Evolutionary conservation across 2,797 vertebrate genomes (phyloP).

Genomic region (Sebastolobus alascanus): DNA sequence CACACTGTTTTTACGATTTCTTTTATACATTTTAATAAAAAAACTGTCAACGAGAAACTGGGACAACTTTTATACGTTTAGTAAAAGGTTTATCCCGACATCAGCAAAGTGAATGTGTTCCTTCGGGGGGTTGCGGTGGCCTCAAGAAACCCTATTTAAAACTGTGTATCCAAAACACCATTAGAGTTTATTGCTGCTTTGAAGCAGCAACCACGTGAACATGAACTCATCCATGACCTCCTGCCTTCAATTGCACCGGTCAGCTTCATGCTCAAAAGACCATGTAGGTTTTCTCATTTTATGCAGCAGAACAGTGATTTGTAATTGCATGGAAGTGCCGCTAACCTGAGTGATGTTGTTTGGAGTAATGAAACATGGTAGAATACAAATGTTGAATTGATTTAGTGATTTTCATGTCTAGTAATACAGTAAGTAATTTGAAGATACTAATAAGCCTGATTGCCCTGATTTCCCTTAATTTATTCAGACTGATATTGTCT

Average conservation of each 20-base stretch:
- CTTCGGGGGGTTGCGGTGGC: not conserved
- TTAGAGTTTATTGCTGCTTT: slow-evolving; percentile 39
- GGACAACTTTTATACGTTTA: slow-evolving; percentile 19
- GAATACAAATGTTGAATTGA: slow-evolving; percentile 55
- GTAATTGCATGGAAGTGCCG: slow-evolving; percentile 23
- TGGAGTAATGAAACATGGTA: slow-evolving; percentile 58
- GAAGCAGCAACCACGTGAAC: slow-evolving; percentile 34
- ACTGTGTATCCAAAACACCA: slow-evolving; percentile 37
- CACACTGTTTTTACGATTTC: slow-evolving; percentile 30
- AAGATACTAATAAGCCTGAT: slow-evolving; percentile 38
- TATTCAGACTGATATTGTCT: not conserved
- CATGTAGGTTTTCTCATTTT: slow-evolving; percentile 39
- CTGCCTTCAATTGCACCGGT: slow-evolving; percentile 32
- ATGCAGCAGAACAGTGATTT: slow-evolving; percentile 29
- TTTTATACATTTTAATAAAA: slow-evolving; percentile 29
- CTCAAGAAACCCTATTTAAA: slow-evolving; percentile 38
- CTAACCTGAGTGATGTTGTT: slow-evolving; percentile 16
- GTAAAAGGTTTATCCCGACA: slow-evolving; percentile 27
- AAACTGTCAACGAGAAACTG: slow-evolving; percentile 1
- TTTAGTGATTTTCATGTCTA: slow-evolving; percentile 38
- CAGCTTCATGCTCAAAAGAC: slow-evolving; percentile 47
- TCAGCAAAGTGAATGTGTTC: slow-evolving; percentile 38
- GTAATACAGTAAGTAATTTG: slow-evolving; percentile 24
- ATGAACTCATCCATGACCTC: slow-evolving; percentile 41
- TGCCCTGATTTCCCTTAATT: slow-evolving; percentile 10